A percentile compares a stretch with the other conserved stretches of the same genome.
Conservation (phyloP, 2,888 invertebrate species). For the Tupiocoris notatus region DNA sequence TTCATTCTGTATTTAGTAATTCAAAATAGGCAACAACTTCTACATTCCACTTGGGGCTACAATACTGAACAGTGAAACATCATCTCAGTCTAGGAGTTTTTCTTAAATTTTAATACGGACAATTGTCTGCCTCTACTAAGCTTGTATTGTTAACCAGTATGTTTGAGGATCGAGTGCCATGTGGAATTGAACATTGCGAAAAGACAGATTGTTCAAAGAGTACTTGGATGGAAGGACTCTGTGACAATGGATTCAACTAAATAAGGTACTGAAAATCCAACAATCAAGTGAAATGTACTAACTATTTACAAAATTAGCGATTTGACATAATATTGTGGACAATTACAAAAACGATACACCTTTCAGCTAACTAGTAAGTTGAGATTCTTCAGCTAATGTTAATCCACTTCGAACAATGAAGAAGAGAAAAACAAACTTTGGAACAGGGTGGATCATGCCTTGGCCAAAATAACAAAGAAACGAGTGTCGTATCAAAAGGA, state of each 20-base stretch:
- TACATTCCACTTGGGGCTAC: slow-evolving; percentile 17
- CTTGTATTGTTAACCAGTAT: not conserved
- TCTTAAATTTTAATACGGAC: slow-evolving; percentile 5
- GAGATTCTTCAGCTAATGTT: too few species aligned
- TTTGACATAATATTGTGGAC: not conserved
- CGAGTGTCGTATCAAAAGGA: too few species aligned
- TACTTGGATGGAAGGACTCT: not conserved
- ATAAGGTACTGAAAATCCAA: too few species aligned
- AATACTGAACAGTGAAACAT: slow-evolving; percentile 38
- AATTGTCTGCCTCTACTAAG: not conserved
- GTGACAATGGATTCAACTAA: not conserved
- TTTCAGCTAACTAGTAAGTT: not conserved
- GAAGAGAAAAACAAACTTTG: too few species aligned
- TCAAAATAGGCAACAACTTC: slow-evolving; percentile 40
- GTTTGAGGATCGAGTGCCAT: not conserved
- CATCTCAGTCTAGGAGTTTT: slow-evolving; percentile 35
- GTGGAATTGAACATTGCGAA: not conserved
- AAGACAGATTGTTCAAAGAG: not conserved
- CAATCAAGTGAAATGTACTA: too few species aligned
- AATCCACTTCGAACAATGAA: too few species aligned
- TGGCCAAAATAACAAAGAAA: too few species aligned
- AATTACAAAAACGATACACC: not conserved
- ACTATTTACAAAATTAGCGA: not conserved
- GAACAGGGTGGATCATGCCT: too few species aligned
- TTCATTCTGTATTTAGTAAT: slow-evolving; percentile 22